Conservation (phyloP, 2,888 invertebrate genomes). For the Argyra leucocephala region DNA sequence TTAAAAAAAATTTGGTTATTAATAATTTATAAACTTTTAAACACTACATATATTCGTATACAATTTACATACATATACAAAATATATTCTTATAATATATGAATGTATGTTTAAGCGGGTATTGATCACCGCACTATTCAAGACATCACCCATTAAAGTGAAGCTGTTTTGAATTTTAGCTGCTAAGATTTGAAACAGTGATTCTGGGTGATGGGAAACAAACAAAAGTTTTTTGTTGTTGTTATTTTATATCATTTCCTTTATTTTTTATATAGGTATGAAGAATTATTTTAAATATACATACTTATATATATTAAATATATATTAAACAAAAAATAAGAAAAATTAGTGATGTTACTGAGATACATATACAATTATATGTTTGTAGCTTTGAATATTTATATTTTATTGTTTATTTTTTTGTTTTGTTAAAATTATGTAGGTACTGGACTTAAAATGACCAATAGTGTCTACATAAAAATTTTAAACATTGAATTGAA, state of each 20-base stretch:
- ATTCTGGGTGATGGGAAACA: conserved; percentile 6
- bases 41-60: neutral
- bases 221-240: neutral
- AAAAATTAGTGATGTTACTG: too few species aligned
- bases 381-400: too few species aligned
- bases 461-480: conserved; percentile 1
- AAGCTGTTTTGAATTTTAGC: neutral
- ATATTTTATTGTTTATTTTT: too few species aligned
- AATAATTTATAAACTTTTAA: conserved; percentile 16
- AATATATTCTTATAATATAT: too few species aligned
- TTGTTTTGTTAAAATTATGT: too few species aligned
- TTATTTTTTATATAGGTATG: neutral
- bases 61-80: neutral
- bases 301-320: neutral
- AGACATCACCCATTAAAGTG: conserved; percentile 1
- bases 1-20: conserved; percentile 16
- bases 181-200: neutral
- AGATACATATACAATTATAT: neutral
- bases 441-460: neutral
- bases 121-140: neutral
- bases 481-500: neutral
- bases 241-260: neutral
- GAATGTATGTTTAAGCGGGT: neutral
- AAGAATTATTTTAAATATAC: too few species aligned
- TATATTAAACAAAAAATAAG: too few species aligned